phyloP scores from a whole-genome alignment of 2,888 invertebrate genomes.

The Trilocha varians region DNA sequence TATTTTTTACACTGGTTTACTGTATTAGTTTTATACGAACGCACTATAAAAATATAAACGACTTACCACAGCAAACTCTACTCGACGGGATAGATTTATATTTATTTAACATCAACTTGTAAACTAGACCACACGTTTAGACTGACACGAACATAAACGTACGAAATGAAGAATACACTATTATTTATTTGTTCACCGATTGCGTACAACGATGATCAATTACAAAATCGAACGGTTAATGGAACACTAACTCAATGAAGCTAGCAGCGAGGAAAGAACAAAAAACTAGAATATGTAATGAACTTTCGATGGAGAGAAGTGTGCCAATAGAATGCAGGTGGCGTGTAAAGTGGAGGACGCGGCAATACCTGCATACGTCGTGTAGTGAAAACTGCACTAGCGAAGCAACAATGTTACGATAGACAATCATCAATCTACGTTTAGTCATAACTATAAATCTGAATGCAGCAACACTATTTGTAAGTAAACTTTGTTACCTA shows the following conservation, averaged over 20 bases:
- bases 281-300: slow-evolving; percentile 52
- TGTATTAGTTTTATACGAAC: too few species aligned
- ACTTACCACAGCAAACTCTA: too few species aligned
- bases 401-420: not conserved
- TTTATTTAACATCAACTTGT: too few species aligned
- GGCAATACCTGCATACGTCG: slow-evolving; percentile 19
- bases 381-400: slow-evolving; percentile 40
- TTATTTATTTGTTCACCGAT: not conserved
- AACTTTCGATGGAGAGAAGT: slow-evolving; percentile 59
- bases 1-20: too few species aligned
- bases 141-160: slow-evolving; percentile 3
- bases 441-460: not conserved
- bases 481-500: too few species aligned
- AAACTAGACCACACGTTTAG: not conserved
- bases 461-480: too few species aligned
- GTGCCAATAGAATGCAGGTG: slow-evolving; percentile 50
- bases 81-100: too few species aligned
- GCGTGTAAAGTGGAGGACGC: slow-evolving; percentile 30
- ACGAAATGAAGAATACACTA: slow-evolving; percentile 3
- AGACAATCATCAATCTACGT: not conserved
- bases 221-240: slow-evolving; percentile 23
- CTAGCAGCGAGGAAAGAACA: slow-evolving; percentile 39
- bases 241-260: slow-evolving; percentile 35
- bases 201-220: slow-evolving; percentile 1
- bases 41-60: too few species aligned